A percentile compares a stretch with the other conserved stretches of the same genome.
These are phyloP conservation scores for Scopus umbretta DNA, from an alignment of 2,113 vertebrate species.

Conservation along the genomic window DNA sequence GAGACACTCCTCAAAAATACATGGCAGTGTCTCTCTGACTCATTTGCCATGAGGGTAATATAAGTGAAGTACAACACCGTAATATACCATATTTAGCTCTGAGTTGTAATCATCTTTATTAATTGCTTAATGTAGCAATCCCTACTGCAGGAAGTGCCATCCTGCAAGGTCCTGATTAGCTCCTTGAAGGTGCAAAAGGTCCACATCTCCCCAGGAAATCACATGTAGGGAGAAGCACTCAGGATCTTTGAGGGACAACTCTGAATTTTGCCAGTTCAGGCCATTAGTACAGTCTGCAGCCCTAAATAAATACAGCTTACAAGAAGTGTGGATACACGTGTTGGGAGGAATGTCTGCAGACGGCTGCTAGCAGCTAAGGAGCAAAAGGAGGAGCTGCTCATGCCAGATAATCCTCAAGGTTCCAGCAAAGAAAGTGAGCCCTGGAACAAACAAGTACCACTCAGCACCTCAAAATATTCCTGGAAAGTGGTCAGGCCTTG, in stretches of 20 bases:
- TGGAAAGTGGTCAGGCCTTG: background rate
- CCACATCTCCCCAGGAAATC: background rate
- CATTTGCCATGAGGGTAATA: slow-evolving; percentile 57
- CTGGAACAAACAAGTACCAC: background rate
- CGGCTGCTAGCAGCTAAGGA: slow-evolving; percentile 4
- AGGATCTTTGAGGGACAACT: background rate
- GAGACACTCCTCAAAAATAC: slow-evolving; percentile 71
- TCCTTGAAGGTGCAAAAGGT: background rate
- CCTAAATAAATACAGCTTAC: background rate
- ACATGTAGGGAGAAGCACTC: background rate
- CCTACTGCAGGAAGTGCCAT: slow-evolving; percentile 15
- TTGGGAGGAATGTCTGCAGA: slow-evolving; percentile 5
- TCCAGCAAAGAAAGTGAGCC: background rate
- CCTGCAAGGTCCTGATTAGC: slow-evolving; percentile 8
- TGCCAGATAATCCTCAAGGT: background rate
- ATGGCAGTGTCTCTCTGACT: slow-evolving; percentile 27
- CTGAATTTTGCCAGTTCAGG: background rate
- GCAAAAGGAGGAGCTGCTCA: background rate
- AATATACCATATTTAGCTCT: slow-evolving; percentile 59
- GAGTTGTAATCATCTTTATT: slow-evolving; percentile 68
- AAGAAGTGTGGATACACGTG: background rate
- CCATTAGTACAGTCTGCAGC: background rate
- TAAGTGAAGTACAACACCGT: slow-evolving; percentile 43
- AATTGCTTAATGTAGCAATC: slow-evolving; percentile 56
- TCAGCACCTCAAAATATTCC: background rate